Base-by-base conservation (phyloP, 2,113 vertebrate genomes). In the Caretta caretta region DNA sequence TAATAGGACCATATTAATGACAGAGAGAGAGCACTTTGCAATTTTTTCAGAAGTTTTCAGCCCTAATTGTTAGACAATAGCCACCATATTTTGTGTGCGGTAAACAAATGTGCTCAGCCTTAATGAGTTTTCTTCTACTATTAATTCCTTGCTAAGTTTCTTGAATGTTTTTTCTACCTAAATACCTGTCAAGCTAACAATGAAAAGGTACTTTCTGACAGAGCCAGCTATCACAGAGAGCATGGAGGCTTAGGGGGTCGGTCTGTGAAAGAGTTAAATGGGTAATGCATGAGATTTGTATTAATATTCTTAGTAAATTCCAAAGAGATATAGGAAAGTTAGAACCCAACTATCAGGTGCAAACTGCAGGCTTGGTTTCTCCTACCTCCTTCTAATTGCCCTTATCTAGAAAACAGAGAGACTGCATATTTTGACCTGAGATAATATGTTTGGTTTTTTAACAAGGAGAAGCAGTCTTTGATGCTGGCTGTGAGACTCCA, bases 51-150 rank as follows among this genome's bases (percentile, higher is more conserved):
- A 88, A 91, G 84, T 76, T 65, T 83, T 42, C 65, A 93, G 12
- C 80, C 84, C 51, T 90, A 93, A 93, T 76, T 89, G 56, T 94
- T 97, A 90, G 24, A 14, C 75, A 85, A 75, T 75, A 90, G 50
- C 51, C 90, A 92, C 24, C 25, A 19, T 1, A 0, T 10, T 0
- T 62, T n/a, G 0, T 88, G 81, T 92, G 62, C 79, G 51, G 54
- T 75, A 90, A 94, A 51, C 0, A 1, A 62, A 57, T 0, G 0
- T 38, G 48, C 35, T 81, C 25, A 72, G n/a, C 65, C n/a, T 72
- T 38, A 38, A 38, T n/a, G n/a, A 72, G 35, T 72, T 72, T 72
- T n/a, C 35, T 72, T 38, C 49, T 51, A 19, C 31, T 80, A 89
- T 90, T 76, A 46, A 4, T 83, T 90, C 90, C 84, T 93, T 53